These are phyloP conservation scores for Chiridota heheva DNA, from an alignment of 35 echinoderm and acorn worm genomes.

Conservation along the genomic window DNA sequence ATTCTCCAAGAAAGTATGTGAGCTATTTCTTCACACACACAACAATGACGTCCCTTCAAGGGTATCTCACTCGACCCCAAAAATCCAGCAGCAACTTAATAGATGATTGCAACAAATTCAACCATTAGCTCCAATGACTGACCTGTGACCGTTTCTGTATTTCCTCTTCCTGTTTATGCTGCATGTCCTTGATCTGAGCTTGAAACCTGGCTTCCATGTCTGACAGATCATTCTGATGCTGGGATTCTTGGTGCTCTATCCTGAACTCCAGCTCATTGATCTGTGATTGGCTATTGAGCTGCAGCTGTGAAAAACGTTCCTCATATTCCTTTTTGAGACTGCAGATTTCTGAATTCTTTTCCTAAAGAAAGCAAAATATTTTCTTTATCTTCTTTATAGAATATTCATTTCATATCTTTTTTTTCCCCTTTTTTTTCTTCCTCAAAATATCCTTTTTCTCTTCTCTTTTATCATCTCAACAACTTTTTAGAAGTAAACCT, in stretches of 20 bases:
- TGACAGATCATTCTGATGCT: constrained; percentile 85
- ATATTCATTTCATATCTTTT: neutral
- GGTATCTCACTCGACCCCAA: no score
- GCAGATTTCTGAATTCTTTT: constrained; percentile 53
- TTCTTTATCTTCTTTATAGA: neutral
- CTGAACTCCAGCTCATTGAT: constrained; percentile 95
- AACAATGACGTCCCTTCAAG: no score
- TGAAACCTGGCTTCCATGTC: constrained; percentile 68
- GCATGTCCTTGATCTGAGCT: constrained; percentile 56
- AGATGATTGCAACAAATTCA: no score
- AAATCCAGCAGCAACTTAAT: no score
- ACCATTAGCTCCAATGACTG: no score
- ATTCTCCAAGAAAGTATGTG: no score
- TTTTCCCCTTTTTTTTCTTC: no score
- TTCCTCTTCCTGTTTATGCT: constrained; percentile 32
- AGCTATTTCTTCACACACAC: no score
- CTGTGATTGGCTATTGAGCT: constrained; percentile 69
- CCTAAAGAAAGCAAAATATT: constrained; percentile 1
- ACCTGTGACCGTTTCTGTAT: no score
- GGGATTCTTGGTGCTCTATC: constrained; percentile 86
- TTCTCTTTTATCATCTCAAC: no score
- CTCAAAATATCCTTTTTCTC: no score
- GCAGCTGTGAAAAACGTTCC: constrained; percentile 41
- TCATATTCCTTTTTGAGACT: constrained; percentile 43
- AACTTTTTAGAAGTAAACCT: no score